Base-by-base conservation (phyloP, 2,113 vertebrate species). In the Takifugu flavidus region DNA sequence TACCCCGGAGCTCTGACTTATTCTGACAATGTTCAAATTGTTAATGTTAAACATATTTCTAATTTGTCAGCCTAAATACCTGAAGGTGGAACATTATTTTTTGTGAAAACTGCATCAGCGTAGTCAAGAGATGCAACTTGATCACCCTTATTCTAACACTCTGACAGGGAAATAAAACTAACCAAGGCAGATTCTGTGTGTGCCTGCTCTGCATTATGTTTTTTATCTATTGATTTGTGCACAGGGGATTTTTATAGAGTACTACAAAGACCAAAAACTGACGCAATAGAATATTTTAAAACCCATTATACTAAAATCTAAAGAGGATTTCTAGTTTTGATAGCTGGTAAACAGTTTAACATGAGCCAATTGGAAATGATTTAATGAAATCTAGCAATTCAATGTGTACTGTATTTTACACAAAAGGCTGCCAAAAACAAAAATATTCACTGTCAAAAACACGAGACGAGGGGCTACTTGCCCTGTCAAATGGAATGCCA, bases 401-500 rank as follows among this genome's bases (percentile, higher is more conserved):
- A 39, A 39, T 39, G 34, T 39, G 34, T 10, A 39, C 34, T 39
- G 34, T 11, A 39, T 39, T 10, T 2, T 10, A 39, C 7, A 39
- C 34, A 2, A 39, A 39, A 39, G 34, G 34, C 34, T 1, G 34
- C 3, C 8, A 10, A 39, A 39, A 39, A 39, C 1, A 34, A 34
- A 39, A 39, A 39, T n/a, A 5, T n/a, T 47, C 14, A 3, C 2
- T 47, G 13, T n/a, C 13, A 15, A 13, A 46, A 46, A 15, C 1
- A 47, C 12, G 13, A 47, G n/a, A 47, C 5, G 12, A 47, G 45
- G 45, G 13, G 29, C 13, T 59, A 91, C 94, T 0, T 86, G 98
- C 96, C 90, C 95, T 90, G 87, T 98, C 93, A 59, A 98, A 98
- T 2, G 97, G 97, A 75, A 98, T 98, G 46, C 97, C 87, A 0